A percentile compares a stretch with the other conserved stretches of the same genome.
Conservation (phyloP, 2,113 vertebrate species). For the Zosterops borbonicus region DNA sequence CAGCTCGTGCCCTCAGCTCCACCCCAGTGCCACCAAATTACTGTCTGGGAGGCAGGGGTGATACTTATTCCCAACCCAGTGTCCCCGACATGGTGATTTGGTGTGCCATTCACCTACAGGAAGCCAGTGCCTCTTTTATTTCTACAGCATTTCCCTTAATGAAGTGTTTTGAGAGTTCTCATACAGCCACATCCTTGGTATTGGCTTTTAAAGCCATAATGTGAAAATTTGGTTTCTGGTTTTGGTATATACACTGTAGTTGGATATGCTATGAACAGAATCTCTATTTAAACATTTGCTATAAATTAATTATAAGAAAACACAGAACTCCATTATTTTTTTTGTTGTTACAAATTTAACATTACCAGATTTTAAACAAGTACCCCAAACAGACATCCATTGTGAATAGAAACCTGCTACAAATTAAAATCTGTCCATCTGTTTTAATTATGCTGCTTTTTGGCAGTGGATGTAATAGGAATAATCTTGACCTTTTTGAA, state of each 20-base stretch:
- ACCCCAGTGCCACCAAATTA: not conserved
- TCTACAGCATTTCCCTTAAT: slow-evolving; percentile 7
- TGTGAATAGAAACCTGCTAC: slow-evolving; percentile 64
- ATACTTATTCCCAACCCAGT: not conserved
- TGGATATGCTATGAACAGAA: slow-evolving; percentile 44
- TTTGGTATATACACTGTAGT: slow-evolving; percentile 51
- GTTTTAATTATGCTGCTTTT: slow-evolving; percentile 53
- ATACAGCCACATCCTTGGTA: slow-evolving; percentile 17
- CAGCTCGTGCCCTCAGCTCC: not conserved
- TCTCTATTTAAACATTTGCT: slow-evolving; percentile 60
- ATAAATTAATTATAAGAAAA: slow-evolving; percentile 68
- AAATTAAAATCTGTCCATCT: slow-evolving; percentile 65
- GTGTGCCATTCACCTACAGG: not conserved
- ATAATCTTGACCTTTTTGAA: slow-evolving; percentile 50
- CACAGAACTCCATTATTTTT: slow-evolving; percentile 47
- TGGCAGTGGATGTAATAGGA: not conserved
- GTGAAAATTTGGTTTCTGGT: slow-evolving; percentile 55
- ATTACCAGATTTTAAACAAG: slow-evolving; percentile 61
- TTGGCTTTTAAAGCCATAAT: slow-evolving; percentile 23
- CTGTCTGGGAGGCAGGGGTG: not conserved
- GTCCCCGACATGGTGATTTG: not conserved
- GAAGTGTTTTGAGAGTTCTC: slow-evolving; percentile 26
- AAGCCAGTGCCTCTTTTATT: not conserved
- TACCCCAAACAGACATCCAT: slow-evolving; percentile 53
- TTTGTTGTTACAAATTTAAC: slow-evolving; percentile 65